These are phyloP conservation scores for Choloepus didactylus DNA, from an alignment of 2,797 vertebrate genomes.

Conservation along the genomic window DNA sequence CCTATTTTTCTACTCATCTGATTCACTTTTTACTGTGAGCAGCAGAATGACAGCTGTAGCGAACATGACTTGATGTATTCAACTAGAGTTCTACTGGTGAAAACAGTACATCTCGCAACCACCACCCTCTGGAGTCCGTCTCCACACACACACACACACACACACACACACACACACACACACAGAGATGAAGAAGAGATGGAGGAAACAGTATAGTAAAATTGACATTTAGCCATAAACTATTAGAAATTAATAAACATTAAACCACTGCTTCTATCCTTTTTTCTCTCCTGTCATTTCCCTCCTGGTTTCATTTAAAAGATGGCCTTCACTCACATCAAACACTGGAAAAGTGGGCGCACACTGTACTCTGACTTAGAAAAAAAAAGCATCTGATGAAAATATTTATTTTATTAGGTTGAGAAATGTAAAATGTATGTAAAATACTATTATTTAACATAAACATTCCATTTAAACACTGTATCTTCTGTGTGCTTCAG, in stretches of 20 bases:
- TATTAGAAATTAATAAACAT: neutral
- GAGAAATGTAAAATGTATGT: neutral
- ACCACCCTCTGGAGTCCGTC: neutral
- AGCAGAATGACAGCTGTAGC: neutral
- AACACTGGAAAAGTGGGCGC: neutral
- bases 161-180: neutral
- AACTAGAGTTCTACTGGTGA: neutral
- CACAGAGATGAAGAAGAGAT: neutral
- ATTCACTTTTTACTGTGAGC: neutral
- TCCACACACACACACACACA: neutral
- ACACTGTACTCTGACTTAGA: neutral
- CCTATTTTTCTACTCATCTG: neutral
- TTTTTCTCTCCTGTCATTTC: neutral
- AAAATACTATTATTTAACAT: neutral
- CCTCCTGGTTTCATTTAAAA: neutral
- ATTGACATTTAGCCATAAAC: neutral
- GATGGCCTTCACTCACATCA: neutral
- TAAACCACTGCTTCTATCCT: neutral
- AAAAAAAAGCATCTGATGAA: conserved; percentile 4
- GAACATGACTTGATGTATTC: neutral
- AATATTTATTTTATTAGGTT: conserved; percentile 1
- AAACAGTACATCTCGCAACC: neutral
- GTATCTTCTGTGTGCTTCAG: neutral
- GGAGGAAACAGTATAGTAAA: neutral
- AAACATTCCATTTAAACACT: neutral